These are phyloP conservation scores for Notamacropus eugenii DNA, from an alignment of 2,797 vertebrate species.

Conservation along the genomic window DNA sequence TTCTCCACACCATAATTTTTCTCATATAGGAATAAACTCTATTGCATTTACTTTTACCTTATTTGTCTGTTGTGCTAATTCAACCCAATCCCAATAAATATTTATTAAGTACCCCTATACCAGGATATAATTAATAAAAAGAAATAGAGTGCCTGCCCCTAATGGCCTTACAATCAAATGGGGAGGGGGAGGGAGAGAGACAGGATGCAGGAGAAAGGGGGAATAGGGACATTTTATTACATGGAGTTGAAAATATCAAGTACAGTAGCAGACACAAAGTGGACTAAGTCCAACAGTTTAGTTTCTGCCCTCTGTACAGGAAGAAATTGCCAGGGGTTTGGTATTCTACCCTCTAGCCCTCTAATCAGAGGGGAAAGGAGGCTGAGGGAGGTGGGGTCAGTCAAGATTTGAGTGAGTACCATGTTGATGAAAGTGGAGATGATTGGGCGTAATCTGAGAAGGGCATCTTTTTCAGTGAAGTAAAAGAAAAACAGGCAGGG, in stretches of 20 bases:
- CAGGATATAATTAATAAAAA: not conserved
- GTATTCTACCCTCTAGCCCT: not conserved
- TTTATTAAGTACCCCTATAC: not conserved
- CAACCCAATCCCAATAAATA: not conserved
- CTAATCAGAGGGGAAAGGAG: not conserved
- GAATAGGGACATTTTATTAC: not conserved
- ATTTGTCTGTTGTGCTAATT: not conserved
- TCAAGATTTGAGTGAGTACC: not conserved
- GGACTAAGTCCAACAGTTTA: not conserved
- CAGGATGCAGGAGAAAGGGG: not conserved
- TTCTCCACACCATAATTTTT: not conserved
- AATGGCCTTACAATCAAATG: not conserved
- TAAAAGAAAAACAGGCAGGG: not conserved
- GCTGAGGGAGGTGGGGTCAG: not conserved
- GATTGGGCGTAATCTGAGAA: not conserved
- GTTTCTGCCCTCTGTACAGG: not conserved
- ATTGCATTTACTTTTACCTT: not conserved
- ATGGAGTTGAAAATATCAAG: not conserved
- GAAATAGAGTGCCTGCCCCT: not conserved
- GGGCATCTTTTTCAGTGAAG: not conserved
- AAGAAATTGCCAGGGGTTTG: not conserved
- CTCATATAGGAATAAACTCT: not conserved
- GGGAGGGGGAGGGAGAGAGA: too few relatives aligned
- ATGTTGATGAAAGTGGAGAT: not conserved
- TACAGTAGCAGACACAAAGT: not conserved